A percentile compares a stretch with the other conserved stretches of the same genome.
These are phyloP conservation scores for Rhingia rostrata DNA, from an alignment of 2,888 invertebrate species.

Conservation along the genomic window DNA sequence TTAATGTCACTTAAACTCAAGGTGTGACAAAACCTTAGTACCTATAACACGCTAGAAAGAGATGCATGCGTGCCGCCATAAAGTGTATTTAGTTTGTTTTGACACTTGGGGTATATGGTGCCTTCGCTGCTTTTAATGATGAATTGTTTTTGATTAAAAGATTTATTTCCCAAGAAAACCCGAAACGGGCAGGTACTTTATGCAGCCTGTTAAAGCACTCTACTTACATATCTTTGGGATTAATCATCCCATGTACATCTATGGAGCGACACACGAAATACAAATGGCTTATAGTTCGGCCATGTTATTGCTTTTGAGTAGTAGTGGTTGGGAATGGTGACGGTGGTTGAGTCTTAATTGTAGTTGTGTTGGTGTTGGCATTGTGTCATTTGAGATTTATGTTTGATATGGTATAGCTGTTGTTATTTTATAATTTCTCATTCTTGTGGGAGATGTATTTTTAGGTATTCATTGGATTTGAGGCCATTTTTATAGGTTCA, in stretches of 20 bases:
- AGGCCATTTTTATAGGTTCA: slow-evolving; percentile 47
- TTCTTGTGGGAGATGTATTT: slow-evolving; percentile 9
- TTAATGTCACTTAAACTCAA: slow-evolving; percentile 23
- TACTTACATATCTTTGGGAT: slow-evolving; percentile 61
- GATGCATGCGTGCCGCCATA: slow-evolving; percentile 16
- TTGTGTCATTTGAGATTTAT: slow-evolving; percentile 64
- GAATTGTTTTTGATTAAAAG: slow-evolving; percentile 67
- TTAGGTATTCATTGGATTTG: slow-evolving; percentile 12
- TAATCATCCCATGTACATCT: slow-evolving; percentile 48
- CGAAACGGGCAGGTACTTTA: slow-evolving; percentile 53
- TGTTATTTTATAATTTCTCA: slow-evolving; percentile 28
- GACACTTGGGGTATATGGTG: slow-evolving; percentile 53
- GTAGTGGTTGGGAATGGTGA: slow-evolving; percentile 34
- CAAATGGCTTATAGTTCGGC: slow-evolving; percentile 56
- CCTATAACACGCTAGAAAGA: slow-evolving; percentile 14
- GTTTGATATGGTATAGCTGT: slow-evolving; percentile 51
- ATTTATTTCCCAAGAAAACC: slow-evolving; percentile 66
- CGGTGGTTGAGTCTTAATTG: slow-evolving; percentile 44
- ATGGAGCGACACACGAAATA: slow-evolving; percentile 17
- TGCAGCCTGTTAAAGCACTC: slow-evolving; percentile 35
- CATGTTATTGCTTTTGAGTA: slow-evolving; percentile 61
- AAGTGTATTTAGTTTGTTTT: slow-evolving; percentile 60
- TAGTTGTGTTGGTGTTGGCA: slow-evolving; percentile 44
- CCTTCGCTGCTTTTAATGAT: slow-evolving; percentile 48
- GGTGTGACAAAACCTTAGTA: neutral